These are phyloP conservation scores for Prochilodus magdalenae DNA, from an alignment of 2,113 vertebrate genomes.

Conservation along the genomic window DNA sequence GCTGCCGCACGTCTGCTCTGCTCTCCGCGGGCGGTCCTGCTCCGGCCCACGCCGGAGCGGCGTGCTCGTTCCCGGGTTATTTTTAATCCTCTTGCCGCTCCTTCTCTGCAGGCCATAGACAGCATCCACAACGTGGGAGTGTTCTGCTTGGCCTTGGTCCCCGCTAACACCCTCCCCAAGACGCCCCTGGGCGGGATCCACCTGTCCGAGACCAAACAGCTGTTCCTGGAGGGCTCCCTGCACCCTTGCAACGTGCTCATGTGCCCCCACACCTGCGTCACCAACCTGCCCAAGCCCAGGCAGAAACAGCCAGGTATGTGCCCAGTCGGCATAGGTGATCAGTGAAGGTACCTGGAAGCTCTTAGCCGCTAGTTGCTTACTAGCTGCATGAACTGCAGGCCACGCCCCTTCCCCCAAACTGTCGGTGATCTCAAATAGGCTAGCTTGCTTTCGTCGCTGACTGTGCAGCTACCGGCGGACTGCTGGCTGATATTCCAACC, in stretches of 20 bases:
- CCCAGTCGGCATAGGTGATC: neutral
- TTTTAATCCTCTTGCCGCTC: slow-evolving; percentile 41
- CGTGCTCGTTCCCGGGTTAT: neutral
- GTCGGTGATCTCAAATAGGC: no score
- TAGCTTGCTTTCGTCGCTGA: no score
- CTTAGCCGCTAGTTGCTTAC: no score
- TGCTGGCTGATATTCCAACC: no score
- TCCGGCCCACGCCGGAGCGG: neutral
- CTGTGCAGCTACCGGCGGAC: no score
- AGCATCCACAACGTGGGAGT: slow-evolving; percentile 98
- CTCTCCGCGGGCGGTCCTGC: slow-evolving; percentile 15
- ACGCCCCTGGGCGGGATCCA: slow-evolving; percentile 97
- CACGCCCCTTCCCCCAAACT: no score
- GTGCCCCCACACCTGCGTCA: slow-evolving; percentile 99
- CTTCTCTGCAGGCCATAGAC: slow-evolving; percentile 88
- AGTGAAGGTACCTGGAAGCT: no score
- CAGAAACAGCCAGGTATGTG: slow-evolving; percentile 95
- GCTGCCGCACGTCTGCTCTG: slow-evolving; percentile 19
- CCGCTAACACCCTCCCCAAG: slow-evolving; percentile 98
- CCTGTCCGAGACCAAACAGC: slow-evolving; percentile 97
- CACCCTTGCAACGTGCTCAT: slow-evolving; percentile 98
- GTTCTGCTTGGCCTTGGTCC: slow-evolving; percentile 95
- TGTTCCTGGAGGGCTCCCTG: slow-evolving; percentile 95
- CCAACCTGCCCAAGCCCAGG: slow-evolving; percentile 96
- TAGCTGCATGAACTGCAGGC: no score